Evolutionary conservation across 2,888 invertebrate genomes (phyloP).

Genomic region (Scaptomyza parva): DNA sequence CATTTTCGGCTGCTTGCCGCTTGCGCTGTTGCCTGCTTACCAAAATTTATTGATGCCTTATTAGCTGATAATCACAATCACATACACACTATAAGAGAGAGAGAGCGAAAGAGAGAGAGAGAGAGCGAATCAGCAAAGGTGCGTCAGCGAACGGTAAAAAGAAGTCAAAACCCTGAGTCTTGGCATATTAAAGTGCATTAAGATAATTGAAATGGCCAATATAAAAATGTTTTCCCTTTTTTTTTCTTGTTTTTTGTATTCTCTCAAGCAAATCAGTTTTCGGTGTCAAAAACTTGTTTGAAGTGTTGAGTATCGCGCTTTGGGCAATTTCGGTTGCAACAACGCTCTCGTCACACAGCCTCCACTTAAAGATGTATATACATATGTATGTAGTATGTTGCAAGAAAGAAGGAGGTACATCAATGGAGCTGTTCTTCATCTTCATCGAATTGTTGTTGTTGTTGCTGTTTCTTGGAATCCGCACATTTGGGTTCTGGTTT

Average conservation of each 20-base stretch:
- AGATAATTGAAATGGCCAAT: conserved; percentile 83
- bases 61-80: conserved; percentile 83
- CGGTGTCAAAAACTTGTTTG: conserved; percentile 78
- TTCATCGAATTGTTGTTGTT: conserved; percentile 7
- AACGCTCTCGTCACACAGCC: conserved; percentile 36
- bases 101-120: neutral
- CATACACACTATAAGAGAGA: conserved; percentile 41
- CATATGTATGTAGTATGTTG: neutral
- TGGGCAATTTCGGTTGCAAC: conserved; percentile 68
- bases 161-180: conserved; percentile 41
- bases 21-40: conserved; percentile 72
- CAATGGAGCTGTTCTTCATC: conserved; percentile 43
- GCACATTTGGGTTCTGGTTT: conserved; percentile 49
- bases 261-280: conserved; percentile 46
- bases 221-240: conserved; percentile 77
- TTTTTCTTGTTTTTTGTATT: conserved; percentile 33
- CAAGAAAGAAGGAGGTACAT: conserved; percentile 9
- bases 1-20: conserved; percentile 63
- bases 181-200: conserved; percentile 80
- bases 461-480: conserved; percentile 31
- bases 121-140: conserved; percentile 26
- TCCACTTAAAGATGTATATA: conserved; percentile 18
- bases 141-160: conserved; percentile 75
- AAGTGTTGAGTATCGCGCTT: conserved; percentile 80
- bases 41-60: conserved; percentile 83